These are phyloP conservation scores for Tangara arthus DNA, from an alignment of 2,797 vertebrate genomes.

Conservation along the genomic window DNA sequence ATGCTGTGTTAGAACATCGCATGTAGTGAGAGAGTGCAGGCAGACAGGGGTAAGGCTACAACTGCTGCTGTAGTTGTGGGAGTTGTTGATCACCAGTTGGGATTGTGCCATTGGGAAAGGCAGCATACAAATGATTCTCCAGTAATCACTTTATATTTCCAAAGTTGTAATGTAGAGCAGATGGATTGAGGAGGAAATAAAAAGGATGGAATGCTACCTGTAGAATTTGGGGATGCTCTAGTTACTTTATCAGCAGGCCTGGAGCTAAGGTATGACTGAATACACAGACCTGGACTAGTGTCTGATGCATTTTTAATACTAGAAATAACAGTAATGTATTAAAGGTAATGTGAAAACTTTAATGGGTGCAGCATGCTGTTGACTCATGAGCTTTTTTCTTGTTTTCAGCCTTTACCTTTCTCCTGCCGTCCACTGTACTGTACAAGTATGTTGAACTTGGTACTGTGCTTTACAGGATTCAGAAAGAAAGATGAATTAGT, in stretches of 20 bases:
- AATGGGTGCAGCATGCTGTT: not conserved
- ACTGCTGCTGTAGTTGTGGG: not conserved
- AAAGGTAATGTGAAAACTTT: not conserved
- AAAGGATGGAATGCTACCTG: not conserved
- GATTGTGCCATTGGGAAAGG: not conserved
- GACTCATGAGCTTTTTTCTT: not conserved
- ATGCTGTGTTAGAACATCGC: accelerated
- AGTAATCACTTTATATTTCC: not conserved
- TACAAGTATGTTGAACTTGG: slow-evolving; percentile 90
- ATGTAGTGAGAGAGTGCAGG: not conserved
- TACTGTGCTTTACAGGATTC: slow-evolving; percentile 95
- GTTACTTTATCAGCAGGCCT: not conserved
- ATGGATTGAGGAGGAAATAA: not conserved
- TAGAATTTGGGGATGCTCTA: not conserved
- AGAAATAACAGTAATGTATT: not conserved
- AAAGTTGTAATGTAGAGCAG: accelerated
- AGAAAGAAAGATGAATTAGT: slow-evolving; percentile 95
- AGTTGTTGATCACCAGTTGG: not conserved
- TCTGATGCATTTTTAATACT: not conserved
- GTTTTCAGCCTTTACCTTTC: slow-evolving; percentile 87
- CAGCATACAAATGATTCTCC: not conserved
- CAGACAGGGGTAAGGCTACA: not conserved
- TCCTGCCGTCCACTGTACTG: slow-evolving; percentile 91
- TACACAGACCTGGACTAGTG: not conserved
- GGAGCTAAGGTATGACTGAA: not conserved